A percentile compares a stretch with the other conserved stretches of the same genome.
Conservation (phyloP, 2,113 vertebrate species). For the Percopsis transmontana region DNA sequence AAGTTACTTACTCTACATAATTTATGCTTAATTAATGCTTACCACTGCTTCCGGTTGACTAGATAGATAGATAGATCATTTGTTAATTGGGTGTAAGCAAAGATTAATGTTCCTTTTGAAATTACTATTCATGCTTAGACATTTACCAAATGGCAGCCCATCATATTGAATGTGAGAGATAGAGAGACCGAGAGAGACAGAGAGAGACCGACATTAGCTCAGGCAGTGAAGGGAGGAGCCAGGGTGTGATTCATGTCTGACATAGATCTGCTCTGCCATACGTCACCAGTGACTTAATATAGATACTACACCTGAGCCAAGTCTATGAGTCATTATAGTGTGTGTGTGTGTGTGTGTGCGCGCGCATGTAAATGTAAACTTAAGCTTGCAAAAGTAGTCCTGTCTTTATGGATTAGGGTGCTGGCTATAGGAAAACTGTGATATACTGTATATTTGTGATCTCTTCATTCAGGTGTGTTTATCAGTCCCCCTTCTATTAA, state of each 20-base stretch:
- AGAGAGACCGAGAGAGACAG: conserved; percentile 11
- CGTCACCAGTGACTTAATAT: conserved; percentile 59
- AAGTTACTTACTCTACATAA: too few species aligned
- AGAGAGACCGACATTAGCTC: conserved; percentile 31
- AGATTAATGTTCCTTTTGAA: conserved; percentile 30
- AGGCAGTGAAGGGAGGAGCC: conserved; percentile 25
- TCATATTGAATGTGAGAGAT: conserved; percentile 25
- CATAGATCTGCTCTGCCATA: conserved; percentile 22
- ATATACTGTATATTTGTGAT: conserved; percentile 19
- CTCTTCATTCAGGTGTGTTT: conserved; percentile 17
- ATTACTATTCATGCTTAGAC: conserved; percentile 51
- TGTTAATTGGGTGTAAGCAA: neutral
- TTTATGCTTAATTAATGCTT: too few species aligned
- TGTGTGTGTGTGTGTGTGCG: conserved; percentile 4
- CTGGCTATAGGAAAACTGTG: neutral
- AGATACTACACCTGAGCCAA: conserved; percentile 46
- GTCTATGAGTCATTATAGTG: conserved; percentile 62
- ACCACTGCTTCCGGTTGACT: too few species aligned
- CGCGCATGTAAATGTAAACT: conserved; percentile 14
- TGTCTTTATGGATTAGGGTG: conserved; percentile 1
- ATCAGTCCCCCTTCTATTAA: neutral
- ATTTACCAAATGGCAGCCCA: conserved; percentile 45
- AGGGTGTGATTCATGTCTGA: conserved; percentile 39
- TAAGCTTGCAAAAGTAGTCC: conserved; percentile 24
- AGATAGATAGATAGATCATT: neutral